Base-by-base conservation (phyloP, 2,113 vertebrate species). In the Pollimyrus isidori region DNA sequence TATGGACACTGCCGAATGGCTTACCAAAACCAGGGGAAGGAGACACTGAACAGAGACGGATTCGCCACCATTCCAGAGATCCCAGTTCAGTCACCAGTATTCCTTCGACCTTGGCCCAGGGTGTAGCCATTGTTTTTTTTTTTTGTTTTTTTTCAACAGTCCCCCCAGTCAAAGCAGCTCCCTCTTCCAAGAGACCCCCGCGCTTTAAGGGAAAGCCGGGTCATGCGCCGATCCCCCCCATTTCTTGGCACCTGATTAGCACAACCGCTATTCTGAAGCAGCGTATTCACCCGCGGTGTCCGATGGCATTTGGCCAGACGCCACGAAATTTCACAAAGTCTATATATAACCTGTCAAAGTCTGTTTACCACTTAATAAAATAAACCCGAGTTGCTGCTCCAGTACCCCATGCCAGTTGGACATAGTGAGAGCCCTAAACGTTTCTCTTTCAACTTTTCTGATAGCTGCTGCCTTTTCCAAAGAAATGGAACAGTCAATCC, bases 201-300 rank as follows among this genome's bases (percentile, higher is more conserved):
- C 19, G 19, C 88, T 87, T 87, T 83, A 87, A 90, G 88, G 91
- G 90, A 93, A 89, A 91, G 89, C 89, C 73, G 87, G 49, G 91
- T 94, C 93, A 92, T 93, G 92, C 89, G 92, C 91, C 92, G 92
- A 86, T 93, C 91, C 91, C 35, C 30, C 93, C 89, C 93, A 92
- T 93, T 92, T 93, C 91, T 93, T 94, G 92, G 94, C 94, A 93
- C 92, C 93, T 95, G 93, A 94, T 95, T 94, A 95, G 92, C 91
- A 46, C 83, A 90, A 52, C 88, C 90, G 91, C 90, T 93, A 93
- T 92, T 92, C 90, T 87, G 73, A 90, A 88, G 90, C 86, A 92
- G 92, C 89, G 88, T 91, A 93, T 95, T 95, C 88, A 93, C 95
- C 93, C 91, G 87, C 53, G 88, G 89, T 92, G 89, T 91, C 90